Base-by-base conservation (phyloP, 2,888 invertebrate species). In the Syrphus vitripennis region DNA sequence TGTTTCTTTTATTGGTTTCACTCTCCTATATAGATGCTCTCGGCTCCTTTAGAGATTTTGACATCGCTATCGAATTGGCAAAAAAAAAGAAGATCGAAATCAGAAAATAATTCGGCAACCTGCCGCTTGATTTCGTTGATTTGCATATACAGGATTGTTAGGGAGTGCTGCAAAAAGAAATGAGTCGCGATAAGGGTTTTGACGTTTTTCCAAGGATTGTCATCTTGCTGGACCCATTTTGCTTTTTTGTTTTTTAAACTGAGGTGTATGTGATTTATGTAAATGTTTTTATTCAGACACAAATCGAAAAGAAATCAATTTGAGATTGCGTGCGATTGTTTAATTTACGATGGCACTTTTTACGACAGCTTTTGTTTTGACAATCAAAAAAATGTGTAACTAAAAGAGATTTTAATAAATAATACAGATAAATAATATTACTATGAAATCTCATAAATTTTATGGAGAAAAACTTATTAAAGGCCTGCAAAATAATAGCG, bases 1-100 rank as follows among this genome's bases (percentile, higher is more conserved):
- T 86, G 86, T 86, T 82, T 78, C 86, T 78, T 82, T 86, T 86
- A 86, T 86, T 86, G 86, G 86, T 65, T 83, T 70, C 67, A 63
- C 24, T 79, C 55, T 45, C 42, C 19, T 16, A n/a, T n/a, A n/a
- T n/a, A n/a, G n/a, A n/a, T n/a, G 31, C 34, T 37, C n/a, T n/a
- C n/a, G 19, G 50, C 53, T 86, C 82, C 74, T 82, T 82, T 74
- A 19, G 50, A 53, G 74, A 45, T 82, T 82, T 77, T 74, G 82
- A 70, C 86, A 86, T 74, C 81, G 40, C 57, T 71, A 59, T 53
- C 80, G 80, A 78, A 75, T 78, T 59, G 29, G 42, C 7, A 24
- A 24, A 2, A 16, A 71, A 45, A 29, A 19, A n/a, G 0, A 7
- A 72, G 86, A 86, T 86, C 70, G 42, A 65, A 45, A 86, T 86